These are phyloP conservation scores for Seira sanloemensis DNA, from an alignment of 2,888 invertebrate species.

Conservation along the genomic window DNA sequence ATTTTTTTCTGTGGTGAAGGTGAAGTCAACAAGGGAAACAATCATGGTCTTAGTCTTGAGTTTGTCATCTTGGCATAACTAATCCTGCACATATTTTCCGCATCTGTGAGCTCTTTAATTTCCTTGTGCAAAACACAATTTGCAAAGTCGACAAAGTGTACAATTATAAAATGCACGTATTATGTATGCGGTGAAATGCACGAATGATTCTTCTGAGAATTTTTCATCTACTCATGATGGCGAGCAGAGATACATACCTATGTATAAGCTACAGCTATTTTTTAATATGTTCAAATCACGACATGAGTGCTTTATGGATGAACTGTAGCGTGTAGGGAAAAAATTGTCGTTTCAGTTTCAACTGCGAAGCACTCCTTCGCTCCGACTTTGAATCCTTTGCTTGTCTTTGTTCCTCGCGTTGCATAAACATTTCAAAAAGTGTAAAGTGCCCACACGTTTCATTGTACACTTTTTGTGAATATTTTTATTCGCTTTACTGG, in stretches of 20 bases:
- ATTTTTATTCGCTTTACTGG: neutral
- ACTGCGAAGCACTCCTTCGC: too few relatives aligned
- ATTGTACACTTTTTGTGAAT: too few relatives aligned
- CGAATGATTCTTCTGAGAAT: conserved; percentile 2
- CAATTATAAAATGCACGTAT: neutral
- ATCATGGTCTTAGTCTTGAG: too few relatives aligned
- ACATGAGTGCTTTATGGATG: neutral
- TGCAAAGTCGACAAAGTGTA: neutral
- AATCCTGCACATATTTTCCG: conserved; percentile 27
- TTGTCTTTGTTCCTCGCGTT: neutral
- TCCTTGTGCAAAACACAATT: neutral
- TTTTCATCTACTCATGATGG: too few relatives aligned
- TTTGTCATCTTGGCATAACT: conserved; percentile 53
- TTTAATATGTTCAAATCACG: neutral
- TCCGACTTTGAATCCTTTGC: neutral
- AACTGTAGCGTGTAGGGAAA: neutral
- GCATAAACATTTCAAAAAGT: neutral
- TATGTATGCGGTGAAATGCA: neutral
- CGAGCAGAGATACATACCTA: too few relatives aligned
- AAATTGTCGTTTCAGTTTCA: too few relatives aligned
- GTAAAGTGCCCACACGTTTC: too few relatives aligned
- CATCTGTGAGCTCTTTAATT: conserved; percentile 11
- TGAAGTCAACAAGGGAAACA: neutral
- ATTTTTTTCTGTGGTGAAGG: neutral
- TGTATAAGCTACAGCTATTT: too few relatives aligned